Percentiles rank a stretch among this genome's conserved stretches.
These are phyloP conservation scores for Cordilura impudica DNA, from an alignment of 2,888 invertebrate genomes.

Conservation along the genomic window DNA sequence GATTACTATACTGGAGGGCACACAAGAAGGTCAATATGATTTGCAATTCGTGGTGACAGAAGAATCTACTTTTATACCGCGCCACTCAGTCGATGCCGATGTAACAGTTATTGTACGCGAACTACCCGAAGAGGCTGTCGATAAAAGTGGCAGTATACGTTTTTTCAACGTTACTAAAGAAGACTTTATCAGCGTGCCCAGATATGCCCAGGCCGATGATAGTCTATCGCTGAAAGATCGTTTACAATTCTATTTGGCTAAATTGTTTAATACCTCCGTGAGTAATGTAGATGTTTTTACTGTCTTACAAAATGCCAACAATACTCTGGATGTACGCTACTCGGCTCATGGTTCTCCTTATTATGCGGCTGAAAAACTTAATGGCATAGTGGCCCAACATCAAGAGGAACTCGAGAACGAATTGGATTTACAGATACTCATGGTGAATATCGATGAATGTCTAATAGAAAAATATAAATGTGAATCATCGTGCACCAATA, in stretches of 20 bases:
- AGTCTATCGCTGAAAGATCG: slow-evolving; percentile 75
- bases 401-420: slow-evolving; percentile 85
- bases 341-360: slow-evolving; percentile 97
- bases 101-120: slow-evolving; percentile 92
- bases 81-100: slow-evolving; percentile 87
- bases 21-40: slow-evolving; percentile 86
- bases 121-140: slow-evolving; percentile 94
- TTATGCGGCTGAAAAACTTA: slow-evolving; percentile 91
- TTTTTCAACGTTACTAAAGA: slow-evolving; percentile 89
- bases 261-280: slow-evolving; percentile 86
- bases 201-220: slow-evolving; percentile 71
- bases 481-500: slow-evolving; percentile 88
- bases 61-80: slow-evolving; percentile 80
- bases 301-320: slow-evolving; percentile 83
- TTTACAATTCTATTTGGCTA: slow-evolving; percentile 81
- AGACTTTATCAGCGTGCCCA: slow-evolving; percentile 85
- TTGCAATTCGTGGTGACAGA: slow-evolving; percentile 88
- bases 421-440: slow-evolving; percentile 86
- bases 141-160: slow-evolving; percentile 94
- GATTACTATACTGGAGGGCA: slow-evolving; percentile 90
- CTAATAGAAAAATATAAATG: slow-evolving; percentile 86
- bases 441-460: slow-evolving; percentile 96
- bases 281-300: slow-evolving; percentile 96
- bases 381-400: slow-evolving; percentile 88
- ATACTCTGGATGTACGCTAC: slow-evolving; percentile 90